These are phyloP conservation scores for Molothrus ater DNA, from an alignment of 2,797 vertebrate genomes.

Conservation along the genomic window DNA sequence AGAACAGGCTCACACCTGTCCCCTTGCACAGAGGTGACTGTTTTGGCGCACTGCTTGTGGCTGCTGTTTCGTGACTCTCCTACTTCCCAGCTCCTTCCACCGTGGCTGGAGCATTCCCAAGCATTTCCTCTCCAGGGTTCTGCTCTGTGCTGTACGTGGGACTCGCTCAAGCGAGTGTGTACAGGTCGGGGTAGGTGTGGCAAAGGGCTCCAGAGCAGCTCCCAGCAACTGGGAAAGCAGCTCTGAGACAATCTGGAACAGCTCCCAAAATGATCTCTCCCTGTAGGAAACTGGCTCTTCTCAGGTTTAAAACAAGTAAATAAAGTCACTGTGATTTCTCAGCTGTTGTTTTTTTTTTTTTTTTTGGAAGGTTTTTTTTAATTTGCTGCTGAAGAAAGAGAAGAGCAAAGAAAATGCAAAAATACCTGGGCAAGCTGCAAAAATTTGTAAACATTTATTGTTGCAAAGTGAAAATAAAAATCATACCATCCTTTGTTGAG, in stretches of 20 bases:
- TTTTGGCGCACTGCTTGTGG: neutral
- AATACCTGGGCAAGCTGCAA: neutral
- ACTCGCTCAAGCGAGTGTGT: neutral
- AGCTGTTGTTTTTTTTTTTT: neutral
- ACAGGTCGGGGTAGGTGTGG: slow-evolving; percentile 40
- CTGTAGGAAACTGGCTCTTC: neutral
- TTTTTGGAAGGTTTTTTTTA: neutral
- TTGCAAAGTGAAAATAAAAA: neutral
- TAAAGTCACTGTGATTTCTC: neutral
- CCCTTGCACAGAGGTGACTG: neutral
- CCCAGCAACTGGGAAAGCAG: neutral
- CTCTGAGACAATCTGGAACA: slow-evolving; percentile 3
- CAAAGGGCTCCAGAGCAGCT: neutral
- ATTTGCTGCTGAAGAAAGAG: neutral
- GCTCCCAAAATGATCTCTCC: neutral
- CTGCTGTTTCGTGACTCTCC: neutral
- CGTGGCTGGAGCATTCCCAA: neutral
- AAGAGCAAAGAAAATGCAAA: neutral
- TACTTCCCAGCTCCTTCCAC: neutral
- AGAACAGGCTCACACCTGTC: neutral
- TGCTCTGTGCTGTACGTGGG: neutral
- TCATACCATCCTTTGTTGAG: neutral
- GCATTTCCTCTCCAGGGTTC: neutral
- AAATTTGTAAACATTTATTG: neutral
- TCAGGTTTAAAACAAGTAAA: neutral